Evolutionary conservation across 2,888 invertebrate species (phyloP).

Genomic region (Drosophila mulleri): DNA sequence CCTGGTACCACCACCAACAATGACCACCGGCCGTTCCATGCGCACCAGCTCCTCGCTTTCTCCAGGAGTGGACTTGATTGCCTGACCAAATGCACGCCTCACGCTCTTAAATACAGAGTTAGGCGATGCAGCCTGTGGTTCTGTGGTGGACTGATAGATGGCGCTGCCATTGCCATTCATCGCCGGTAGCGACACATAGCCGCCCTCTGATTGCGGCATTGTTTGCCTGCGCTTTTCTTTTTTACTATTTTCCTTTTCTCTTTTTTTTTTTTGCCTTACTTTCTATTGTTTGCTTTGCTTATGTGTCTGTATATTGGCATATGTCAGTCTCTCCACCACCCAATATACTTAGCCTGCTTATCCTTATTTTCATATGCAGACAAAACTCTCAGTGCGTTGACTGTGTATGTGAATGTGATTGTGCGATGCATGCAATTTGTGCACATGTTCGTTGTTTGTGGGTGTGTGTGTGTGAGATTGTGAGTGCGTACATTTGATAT

Average conservation of each 20-base stretch:
- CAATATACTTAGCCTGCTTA: slow-evolving; percentile 60
- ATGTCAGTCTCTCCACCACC: slow-evolving; percentile 29
- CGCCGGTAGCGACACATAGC: slow-evolving; percentile 84
- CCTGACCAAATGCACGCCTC: slow-evolving; percentile 85
- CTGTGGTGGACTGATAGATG: slow-evolving; percentile 85
- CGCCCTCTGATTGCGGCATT: slow-evolving; percentile 85
- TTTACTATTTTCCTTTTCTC: neutral
- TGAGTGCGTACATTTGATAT: slow-evolving; percentile 31
- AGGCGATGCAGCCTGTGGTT: slow-evolving; percentile 81
- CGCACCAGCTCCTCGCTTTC: slow-evolving; percentile 83
- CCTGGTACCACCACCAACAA: slow-evolving; percentile 84
- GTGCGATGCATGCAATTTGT: slow-evolving; percentile 37
- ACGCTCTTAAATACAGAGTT: slow-evolving; percentile 84
- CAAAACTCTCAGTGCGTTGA: slow-evolving; percentile 36
- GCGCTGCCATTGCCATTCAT: slow-evolving; percentile 82
- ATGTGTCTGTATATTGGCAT: slow-evolving; percentile 11
- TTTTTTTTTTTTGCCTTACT: slow-evolving; percentile 20
- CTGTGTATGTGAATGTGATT: slow-evolving; percentile 15
- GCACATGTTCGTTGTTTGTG: neutral
- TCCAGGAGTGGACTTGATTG: slow-evolving; percentile 83
- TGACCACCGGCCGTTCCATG: slow-evolving; percentile 82
- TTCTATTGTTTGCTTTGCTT: slow-evolving; percentile 14
- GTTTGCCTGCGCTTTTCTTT: slow-evolving; percentile 15
- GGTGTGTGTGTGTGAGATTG: slow-evolving; percentile 10
- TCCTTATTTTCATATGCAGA: slow-evolving; percentile 21